phyloP scores from a whole-genome alignment of 92 coral and sea anemone genomes.

The Epizoanthus rinbou region DNA sequence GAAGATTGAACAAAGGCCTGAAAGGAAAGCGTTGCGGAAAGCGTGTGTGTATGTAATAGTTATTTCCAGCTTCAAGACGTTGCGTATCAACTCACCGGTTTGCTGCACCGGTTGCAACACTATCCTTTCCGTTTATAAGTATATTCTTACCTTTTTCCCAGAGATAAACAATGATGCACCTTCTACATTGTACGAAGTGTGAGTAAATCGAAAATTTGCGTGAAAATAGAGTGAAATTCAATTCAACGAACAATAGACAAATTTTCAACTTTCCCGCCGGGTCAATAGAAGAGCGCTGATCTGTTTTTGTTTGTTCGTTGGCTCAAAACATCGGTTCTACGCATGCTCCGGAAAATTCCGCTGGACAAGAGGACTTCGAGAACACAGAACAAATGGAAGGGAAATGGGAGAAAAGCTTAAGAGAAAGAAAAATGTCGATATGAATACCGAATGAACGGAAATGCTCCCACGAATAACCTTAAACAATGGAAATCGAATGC shows the following conservation, averaged over 20 bases:
- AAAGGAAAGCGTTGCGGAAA: background rate
- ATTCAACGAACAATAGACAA: slow-evolving; percentile 11
- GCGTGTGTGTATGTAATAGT: background rate
- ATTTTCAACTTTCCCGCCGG: slow-evolving; percentile 50
- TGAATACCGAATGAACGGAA: background rate
- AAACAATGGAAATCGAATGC: slow-evolving; percentile 72
- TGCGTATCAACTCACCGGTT: background rate
- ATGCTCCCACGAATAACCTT: slow-evolving; percentile 47
- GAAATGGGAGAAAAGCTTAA: background rate
- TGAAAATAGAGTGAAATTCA: slow-evolving; percentile 14
- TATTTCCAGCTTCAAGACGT: background rate
- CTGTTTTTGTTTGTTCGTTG: background rate
- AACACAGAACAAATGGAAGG: background rate
- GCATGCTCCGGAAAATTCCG: slow-evolving; percentile 37
- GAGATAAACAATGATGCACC: background rate
- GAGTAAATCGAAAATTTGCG: slow-evolving; percentile 17
- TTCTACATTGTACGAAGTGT: slow-evolving; percentile 36
- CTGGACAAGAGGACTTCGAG: background rate
- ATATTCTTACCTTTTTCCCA: slow-evolving; percentile 26
- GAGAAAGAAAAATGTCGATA: background rate
- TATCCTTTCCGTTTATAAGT: background rate
- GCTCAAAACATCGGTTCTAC: background rate
- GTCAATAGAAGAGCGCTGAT: slow-evolving; percentile 17
- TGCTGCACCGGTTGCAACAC: background rate
- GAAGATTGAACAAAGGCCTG: background rate